These are phyloP conservation scores for Crotalus adamanteus DNA, from an alignment of 2,797 vertebrate species.

Conservation along the genomic window DNA sequence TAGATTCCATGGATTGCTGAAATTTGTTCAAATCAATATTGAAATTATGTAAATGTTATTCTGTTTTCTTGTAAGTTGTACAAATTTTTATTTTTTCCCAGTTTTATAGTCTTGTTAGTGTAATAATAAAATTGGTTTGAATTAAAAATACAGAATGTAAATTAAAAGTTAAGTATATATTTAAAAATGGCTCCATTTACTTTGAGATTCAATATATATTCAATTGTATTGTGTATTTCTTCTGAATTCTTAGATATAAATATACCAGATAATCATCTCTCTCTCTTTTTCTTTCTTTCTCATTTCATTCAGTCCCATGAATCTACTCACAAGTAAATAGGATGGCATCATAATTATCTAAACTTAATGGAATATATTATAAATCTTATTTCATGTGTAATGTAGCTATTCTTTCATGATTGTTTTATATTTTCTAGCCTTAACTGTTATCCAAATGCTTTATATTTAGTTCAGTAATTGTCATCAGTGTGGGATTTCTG, in stretches of 20 bases:
- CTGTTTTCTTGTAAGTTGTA: not conserved
- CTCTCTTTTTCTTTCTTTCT: not conserved
- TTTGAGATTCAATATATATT: not conserved
- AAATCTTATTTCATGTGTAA: not conserved
- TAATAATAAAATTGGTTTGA: not conserved
- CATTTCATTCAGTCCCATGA: not conserved
- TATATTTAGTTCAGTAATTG: slow-evolving; percentile 4
- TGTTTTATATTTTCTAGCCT: slow-evolving; percentile 36
- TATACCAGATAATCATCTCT: not conserved
- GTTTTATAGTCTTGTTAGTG: not conserved
- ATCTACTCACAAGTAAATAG: not conserved
- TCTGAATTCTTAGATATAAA: not conserved
- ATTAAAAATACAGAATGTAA: not conserved
- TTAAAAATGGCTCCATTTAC: not conserved
- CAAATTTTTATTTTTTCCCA: not conserved
- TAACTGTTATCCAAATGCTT: not conserved
- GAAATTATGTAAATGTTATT: not conserved
- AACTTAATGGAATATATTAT: slow-evolving; percentile 22
- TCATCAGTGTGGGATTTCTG: slow-evolving; percentile 4
- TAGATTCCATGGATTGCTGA: not conserved
- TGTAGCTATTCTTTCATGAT: slow-evolving; percentile 33
- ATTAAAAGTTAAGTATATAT: not conserved
- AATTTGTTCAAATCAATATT: not conserved
- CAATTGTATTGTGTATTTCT: not conserved
- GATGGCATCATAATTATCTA: not conserved